Evolutionary conservation across 1,140 invertebrate species (phyloP), one percentile per base, ranked within the genome.

Genomic region (Sminthurides bifidus): DNA sequence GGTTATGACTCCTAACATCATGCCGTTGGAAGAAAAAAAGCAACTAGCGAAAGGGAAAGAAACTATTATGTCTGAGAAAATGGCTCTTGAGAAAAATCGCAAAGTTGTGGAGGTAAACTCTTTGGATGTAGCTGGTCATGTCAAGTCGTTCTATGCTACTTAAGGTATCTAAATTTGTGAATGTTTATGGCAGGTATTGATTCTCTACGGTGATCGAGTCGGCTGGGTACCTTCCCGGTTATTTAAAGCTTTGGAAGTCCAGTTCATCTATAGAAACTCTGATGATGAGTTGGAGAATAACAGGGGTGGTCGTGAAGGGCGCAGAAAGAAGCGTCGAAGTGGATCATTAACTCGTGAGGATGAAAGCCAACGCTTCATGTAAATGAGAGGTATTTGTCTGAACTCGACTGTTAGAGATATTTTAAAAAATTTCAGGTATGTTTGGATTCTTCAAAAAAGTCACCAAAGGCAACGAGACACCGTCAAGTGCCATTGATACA

Each of bases 241-340:
- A 15, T 29, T 23, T 14, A 55, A 46, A 27, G 43, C 41, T 8
- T 24, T 64, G 14, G 46, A 57, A 6, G 15, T 33, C 29, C 26
- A 41, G 14, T 24, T 45, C 21, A 49, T 49, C 6, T 49, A 33
- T 21, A 30, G 40, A 15, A 58, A 45, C 8, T 59, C 59, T 1
- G 61, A 63, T 35, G 62, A 64, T 51, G 62, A 64, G 37, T 26
- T 60, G 10, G 58, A 60, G 24, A 54, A 54, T 30, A 56, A 54
- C 12, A 49, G 37, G 5, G 45, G 30, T 15, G 8, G 27, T 12
- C 15, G 21, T 8, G 53, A 41, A 12, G 43, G 48, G 10, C 46
- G 49, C 37, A 23, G 57, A 19, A 60, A 60, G 37, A 64, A 64
- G 26, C 46, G 62, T 12, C 29, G 62, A 38, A 64, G 58, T 51